These are phyloP conservation scores for Micoletzkya japonica DNA, from an alignment of 2,888 invertebrate species.

Conservation along the genomic window DNA sequence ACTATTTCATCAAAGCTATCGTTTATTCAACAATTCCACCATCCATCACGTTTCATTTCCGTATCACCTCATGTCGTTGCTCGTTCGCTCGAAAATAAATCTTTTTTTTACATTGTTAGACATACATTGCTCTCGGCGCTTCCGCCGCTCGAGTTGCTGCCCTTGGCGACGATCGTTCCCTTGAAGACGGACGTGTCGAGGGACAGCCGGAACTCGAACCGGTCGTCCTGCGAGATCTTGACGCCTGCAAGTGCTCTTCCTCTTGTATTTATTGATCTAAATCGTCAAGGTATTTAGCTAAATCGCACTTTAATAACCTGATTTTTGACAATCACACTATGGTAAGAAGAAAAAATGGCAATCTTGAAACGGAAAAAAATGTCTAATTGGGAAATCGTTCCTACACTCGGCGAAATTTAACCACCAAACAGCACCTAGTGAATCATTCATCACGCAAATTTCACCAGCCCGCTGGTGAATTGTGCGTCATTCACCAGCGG, in stretches of 20 bases:
- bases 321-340: no score
- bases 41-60: no score
- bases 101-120: background rate
- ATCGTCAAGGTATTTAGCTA: background rate
- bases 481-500: no score
- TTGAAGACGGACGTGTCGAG: conserved; percentile 42
- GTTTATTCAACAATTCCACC: background rate
- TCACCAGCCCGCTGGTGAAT: no score
- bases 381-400: background rate
- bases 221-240: conserved; percentile 45
- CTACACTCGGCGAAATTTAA: no score
- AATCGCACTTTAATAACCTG: background rate
- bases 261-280: background rate
- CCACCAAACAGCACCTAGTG: no score
- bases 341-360: no score
- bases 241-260: conserved; percentile 37
- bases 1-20: background rate
- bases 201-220: conserved; percentile 50
- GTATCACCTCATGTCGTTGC: no score
- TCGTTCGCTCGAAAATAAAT: background rate
- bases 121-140: conserved; percentile 35
- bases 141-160: conserved; percentile 38
- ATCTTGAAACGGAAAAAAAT: no score
- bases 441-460: no score
- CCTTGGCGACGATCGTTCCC: conserved; percentile 33